Percentiles rank a stretch among this genome's conserved stretches.
phyloP scores from a whole-genome alignment of 2,888 invertebrate species.

The Drosophila tanythrix region DNA sequence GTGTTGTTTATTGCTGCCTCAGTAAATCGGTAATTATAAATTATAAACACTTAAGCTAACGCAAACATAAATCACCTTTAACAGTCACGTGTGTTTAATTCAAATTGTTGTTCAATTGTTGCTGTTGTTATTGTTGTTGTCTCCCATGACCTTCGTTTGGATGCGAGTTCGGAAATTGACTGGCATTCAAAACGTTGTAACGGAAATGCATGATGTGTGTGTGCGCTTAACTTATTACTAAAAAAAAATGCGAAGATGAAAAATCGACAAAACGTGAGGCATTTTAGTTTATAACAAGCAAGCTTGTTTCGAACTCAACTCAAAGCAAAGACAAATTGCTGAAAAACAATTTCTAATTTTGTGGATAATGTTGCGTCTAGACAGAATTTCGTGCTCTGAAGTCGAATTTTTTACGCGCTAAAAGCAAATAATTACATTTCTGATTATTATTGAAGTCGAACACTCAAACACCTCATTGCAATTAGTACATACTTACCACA shows the following conservation, averaged over 20 bases:
- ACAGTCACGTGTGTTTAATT: slow-evolving; percentile 66
- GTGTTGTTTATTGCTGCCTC: slow-evolving; percentile 4
- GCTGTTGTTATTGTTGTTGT: slow-evolving; percentile 17
- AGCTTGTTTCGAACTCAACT: slow-evolving; percentile 14
- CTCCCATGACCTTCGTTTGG: slow-evolving; percentile 64
- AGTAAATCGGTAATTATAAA: slow-evolving; percentile 39
- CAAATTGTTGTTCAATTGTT: slow-evolving; percentile 30
- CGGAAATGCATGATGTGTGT: slow-evolving; percentile 33
- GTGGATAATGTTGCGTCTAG: neutral
- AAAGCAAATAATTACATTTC: slow-evolving; percentile 19
- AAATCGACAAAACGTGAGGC: slow-evolving; percentile 14
- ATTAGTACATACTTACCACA: slow-evolving; percentile 4
- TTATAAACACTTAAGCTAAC: slow-evolving; percentile 8
- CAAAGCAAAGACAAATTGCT: slow-evolving; percentile 6
- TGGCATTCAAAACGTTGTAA: slow-evolving; percentile 34
- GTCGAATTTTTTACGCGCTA: neutral
- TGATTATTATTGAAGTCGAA: slow-evolving; percentile 2
- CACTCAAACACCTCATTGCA: slow-evolving; percentile 19
- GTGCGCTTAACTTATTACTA: slow-evolving; percentile 7
- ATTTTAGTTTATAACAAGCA: slow-evolving; percentile 2
- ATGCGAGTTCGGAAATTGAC: slow-evolving; percentile 55
- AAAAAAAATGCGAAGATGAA: slow-evolving; percentile 3
- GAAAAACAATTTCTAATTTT: slow-evolving; percentile 9
- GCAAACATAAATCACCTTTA: slow-evolving; percentile 67
- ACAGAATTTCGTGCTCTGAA: neutral